Evolutionary conservation across 2,113 vertebrate genomes (phyloP).

Genomic region (Nibea albiflora): DNA sequence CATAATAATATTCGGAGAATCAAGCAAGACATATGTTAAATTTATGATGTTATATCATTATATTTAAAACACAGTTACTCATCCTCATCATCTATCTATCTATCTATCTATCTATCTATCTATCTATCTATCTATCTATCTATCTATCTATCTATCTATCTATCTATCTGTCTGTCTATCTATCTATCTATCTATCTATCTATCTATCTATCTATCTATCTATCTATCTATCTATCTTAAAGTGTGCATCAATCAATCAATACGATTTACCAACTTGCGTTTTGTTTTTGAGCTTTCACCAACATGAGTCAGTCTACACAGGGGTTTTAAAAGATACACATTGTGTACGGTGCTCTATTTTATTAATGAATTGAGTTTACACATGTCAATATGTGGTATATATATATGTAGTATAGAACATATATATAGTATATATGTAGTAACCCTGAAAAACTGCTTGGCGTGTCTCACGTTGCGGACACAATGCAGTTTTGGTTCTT

Average conservation of each 20-base stretch:
- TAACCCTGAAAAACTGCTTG: too few species aligned
- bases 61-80: neutral
- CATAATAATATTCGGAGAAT: neutral
- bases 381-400: neutral
- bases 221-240: neutral
- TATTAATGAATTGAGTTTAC: conserved; percentile 2
- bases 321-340: conserved; percentile 6
- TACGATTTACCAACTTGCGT: too few species aligned
- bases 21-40: neutral
- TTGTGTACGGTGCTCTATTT: neutral
- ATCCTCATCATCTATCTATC: neutral
- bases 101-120: too few species aligned
- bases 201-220: neutral
- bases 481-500: too few species aligned
- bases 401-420: too few species aligned
- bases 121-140: too few species aligned
- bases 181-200: too few species aligned
- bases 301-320: neutral
- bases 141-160: neutral
- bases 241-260: too few species aligned
- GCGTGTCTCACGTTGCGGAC: too few species aligned
- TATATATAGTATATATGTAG: too few species aligned
- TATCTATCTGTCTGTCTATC: neutral
- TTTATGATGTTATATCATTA: neutral
- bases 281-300: neutral